Evolutionary conservation across 2,113 vertebrate genomes (phyloP).

Genomic region (Peromyscus polionotus): DNA sequence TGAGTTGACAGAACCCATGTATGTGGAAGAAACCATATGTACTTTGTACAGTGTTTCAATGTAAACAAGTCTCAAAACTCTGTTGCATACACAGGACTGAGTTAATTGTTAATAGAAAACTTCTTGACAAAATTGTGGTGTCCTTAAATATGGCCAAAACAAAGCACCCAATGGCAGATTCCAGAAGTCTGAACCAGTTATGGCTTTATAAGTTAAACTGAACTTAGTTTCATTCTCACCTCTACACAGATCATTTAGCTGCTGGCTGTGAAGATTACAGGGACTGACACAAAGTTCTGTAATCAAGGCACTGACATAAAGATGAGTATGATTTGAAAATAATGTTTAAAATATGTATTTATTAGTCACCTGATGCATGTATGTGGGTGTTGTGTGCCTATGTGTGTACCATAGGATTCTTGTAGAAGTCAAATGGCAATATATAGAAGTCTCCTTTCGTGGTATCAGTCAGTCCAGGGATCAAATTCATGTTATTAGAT

Average conservation of each 20-base stretch:
- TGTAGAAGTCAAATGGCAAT: not conserved
- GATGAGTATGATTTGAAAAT: not conserved
- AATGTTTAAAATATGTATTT: not conserved
- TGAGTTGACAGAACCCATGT: not conserved
- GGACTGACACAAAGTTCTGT: not conserved
- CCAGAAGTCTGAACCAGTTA: not conserved
- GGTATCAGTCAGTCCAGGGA: too few relatives aligned
- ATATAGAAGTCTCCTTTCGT: not conserved
- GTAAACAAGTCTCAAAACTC: not conserved
- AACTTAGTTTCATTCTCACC: not conserved
- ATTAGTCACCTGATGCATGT: not conserved
- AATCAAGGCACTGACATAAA: not conserved
- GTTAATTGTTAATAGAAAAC: not conserved
- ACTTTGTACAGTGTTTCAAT: not conserved
- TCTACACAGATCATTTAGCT: not conserved
- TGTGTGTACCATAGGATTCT: not conserved
- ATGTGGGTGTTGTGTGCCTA: not conserved
- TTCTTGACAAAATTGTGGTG: not conserved
- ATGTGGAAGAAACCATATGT: not conserved
- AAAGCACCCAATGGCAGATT: fast-evolving
- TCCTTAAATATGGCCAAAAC: not conserved
- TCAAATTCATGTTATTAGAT: too few relatives aligned
- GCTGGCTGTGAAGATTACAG: not conserved
- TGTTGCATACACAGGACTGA: not conserved
- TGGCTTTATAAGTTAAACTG: not conserved